Percentiles rank a stretch among this genome's conserved stretches.
phyloP scores from a whole-genome alignment of 1,140 invertebrate genomes.

The Drosophila albomicans region DNA sequence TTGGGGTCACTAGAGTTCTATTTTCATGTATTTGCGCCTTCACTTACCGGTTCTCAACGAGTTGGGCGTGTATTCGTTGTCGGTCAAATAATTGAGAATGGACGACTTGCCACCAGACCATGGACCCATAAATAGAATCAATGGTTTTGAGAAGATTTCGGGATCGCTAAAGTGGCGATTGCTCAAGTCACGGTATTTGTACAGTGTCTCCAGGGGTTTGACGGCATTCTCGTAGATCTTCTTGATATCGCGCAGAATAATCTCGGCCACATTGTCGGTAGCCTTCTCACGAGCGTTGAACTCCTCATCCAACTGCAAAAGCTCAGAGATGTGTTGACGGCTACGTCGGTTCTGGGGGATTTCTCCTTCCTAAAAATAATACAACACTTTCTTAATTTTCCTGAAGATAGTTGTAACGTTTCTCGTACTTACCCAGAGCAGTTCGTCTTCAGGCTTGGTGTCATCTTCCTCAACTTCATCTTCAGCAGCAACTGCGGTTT shows the following conservation, averaged over 20 bases:
- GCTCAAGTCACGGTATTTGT: constrained; percentile 96
- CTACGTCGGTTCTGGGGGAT: constrained; percentile 91
- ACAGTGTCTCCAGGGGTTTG: constrained; percentile 94
- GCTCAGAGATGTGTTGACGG: constrained; percentile 92
- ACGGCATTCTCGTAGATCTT: constrained; percentile 94
- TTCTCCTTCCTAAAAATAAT: constrained; percentile 87
- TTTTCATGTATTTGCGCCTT: background rate
- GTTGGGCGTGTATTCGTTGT: constrained; percentile 93
- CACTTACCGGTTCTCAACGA: constrained; percentile 93
- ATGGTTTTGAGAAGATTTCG: constrained; percentile 97
- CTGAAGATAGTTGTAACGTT: too few relatives aligned
- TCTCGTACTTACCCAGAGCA: constrained; percentile 86
- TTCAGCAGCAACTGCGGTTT: constrained; percentile 50
- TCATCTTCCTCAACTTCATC: constrained; percentile 79
- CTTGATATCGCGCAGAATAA: constrained; percentile 94
- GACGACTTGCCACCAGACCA: constrained; percentile 98
- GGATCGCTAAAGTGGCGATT: constrained; percentile 97
- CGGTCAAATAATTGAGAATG: constrained; percentile 96
- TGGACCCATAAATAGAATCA: constrained; percentile 96
- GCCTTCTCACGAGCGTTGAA: constrained; percentile 90
- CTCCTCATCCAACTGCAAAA: constrained; percentile 92
- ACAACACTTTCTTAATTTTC: too few relatives aligned
- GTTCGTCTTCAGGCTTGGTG: constrained; percentile 87
- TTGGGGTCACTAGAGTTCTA: background rate
- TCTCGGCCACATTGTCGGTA: constrained; percentile 90